Conservation (phyloP, 2,888 invertebrate genomes). For the Argynnis bischoffii region DNA sequence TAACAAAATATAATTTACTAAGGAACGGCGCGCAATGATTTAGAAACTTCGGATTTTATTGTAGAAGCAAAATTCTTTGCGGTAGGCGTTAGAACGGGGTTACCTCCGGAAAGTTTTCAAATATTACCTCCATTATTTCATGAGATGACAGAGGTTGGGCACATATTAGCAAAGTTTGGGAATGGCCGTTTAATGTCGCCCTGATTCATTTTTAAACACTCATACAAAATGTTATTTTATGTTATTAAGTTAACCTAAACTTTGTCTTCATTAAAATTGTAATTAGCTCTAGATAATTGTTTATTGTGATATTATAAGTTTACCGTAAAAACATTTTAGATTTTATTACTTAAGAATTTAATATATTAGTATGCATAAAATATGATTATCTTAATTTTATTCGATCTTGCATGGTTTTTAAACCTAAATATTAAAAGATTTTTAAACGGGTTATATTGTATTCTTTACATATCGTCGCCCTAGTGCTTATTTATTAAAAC, state of each 20-base stretch:
- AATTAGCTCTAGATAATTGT: neutral
- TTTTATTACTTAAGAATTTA: no score
- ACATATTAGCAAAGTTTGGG: conserved; percentile 80
- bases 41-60: conserved; percentile 63
- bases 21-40: conserved; percentile 48
- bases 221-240: conserved; percentile 21
- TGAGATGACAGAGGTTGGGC: conserved; percentile 80
- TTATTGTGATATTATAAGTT: no score
- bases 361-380: no score
- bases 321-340: no score
- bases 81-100: conserved; percentile 63
- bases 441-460: no score
- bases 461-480: no score
- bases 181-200: conserved; percentile 63
- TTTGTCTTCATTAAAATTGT: neutral
- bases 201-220: conserved; percentile 63
- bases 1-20: conserved; percentile 35
- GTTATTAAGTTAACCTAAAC: conserved; percentile 14
- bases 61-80: conserved; percentile 73
- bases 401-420: no score
- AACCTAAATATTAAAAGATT: no score
- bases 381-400: no score
- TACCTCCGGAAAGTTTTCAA: conserved; percentile 75
- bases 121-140: conserved; percentile 81
- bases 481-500: no score